phyloP scores from a whole-genome alignment of 2,797 vertebrate genomes.

The Nannoperca obscura region DNA sequence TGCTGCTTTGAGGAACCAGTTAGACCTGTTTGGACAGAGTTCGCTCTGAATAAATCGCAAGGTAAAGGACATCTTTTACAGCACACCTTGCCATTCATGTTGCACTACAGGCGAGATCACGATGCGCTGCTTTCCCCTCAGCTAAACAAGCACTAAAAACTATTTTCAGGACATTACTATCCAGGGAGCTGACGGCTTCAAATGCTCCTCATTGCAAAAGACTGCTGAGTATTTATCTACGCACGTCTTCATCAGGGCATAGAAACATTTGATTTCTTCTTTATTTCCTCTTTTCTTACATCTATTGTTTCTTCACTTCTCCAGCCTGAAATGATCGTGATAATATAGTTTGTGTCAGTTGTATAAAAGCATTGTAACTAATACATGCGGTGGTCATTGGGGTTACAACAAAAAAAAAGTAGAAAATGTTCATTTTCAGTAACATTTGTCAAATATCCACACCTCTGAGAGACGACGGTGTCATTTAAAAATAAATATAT shows the following conservation, averaged over 20 bases:
- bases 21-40: constrained; percentile 55
- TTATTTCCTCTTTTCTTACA: neutral
- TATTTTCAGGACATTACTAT: neutral
- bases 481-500: constrained; percentile 39
- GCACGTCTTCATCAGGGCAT: neutral
- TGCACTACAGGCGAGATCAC: neutral
- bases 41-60: constrained; percentile 39
- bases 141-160: constrained; percentile 14
- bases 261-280: neutral
- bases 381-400: neutral
- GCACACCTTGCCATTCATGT: constrained; percentile 33
- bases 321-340: neutral
- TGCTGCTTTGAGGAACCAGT: constrained; percentile 58
- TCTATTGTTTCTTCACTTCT: neutral
- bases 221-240: constrained; percentile 17
- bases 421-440: too few relatives aligned
- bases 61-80: constrained; percentile 36
- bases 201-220: neutral
- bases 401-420: neutral
- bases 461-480: neutral
- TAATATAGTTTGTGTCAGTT: neutral
- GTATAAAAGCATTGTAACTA: constrained; percentile 1
- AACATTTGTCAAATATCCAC: neutral
- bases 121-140: neutral
- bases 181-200: neutral